Conservation (phyloP, 2,113 vertebrate genomes). For the Peucedramus taeniatus region DNA sequence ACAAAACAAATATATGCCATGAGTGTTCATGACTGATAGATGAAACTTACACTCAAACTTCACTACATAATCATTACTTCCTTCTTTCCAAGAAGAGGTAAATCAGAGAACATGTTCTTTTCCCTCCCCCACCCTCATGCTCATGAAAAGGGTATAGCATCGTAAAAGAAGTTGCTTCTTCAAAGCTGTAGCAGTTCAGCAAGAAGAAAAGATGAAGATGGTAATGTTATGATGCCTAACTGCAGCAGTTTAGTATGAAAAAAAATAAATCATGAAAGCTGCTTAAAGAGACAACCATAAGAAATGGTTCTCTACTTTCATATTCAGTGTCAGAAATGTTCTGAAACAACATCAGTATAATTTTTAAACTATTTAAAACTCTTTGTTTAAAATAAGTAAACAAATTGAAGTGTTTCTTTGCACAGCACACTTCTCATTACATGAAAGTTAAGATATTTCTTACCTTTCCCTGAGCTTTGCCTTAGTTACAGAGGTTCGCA, state of each 20-base stretch:
- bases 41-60: neutral
- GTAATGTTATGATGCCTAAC: neutral
- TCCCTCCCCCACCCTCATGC: accelerated
- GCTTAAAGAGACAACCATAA: conserved; percentile 27
- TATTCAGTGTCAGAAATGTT: neutral
- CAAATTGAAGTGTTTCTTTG: neutral
- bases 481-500: neutral
- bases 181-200: neutral
- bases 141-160: neutral
- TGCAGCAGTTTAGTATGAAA: neutral
- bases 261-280: neutral
- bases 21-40: neutral
- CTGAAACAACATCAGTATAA: neutral
- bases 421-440: neutral
- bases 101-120: neutral
- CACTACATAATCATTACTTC: neutral
- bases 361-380: neutral
- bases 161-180: neutral
- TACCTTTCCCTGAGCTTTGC: neutral
- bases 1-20: neutral
- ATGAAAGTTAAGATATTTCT: neutral
- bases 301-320: neutral
- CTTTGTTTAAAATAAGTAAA: neutral
- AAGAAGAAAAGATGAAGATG: neutral
- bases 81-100: neutral